Percentiles rank a stretch among this genome's conserved stretches.
phyloP scores from a whole-genome alignment of 2,888 invertebrate species.

The Frankliniella fusca region DNA sequence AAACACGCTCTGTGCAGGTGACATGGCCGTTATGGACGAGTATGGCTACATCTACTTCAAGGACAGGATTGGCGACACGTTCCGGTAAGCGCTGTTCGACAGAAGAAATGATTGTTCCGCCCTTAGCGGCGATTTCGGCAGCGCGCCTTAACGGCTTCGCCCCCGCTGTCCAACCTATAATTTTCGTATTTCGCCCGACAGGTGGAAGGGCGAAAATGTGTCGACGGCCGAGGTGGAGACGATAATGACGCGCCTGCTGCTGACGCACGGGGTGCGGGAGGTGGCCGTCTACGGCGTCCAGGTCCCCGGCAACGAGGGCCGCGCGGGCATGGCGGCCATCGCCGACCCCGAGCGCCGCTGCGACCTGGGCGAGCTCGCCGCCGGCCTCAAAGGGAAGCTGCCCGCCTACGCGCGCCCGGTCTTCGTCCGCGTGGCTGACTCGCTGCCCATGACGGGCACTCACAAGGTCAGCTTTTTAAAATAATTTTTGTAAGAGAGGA shows the following conservation, averaged over 20 bases:
- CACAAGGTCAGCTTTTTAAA: neutral
- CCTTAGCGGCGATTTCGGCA: too few relatives aligned
- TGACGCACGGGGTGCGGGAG: conserved; percentile 57
- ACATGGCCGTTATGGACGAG: conserved; percentile 85
- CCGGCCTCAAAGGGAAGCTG: conserved; percentile 43
- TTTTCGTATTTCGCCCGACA: conserved; percentile 39
- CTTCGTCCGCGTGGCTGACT: conserved; percentile 46
- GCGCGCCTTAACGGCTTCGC: too few relatives aligned
- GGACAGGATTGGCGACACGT: conserved; percentile 83
- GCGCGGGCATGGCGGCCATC: conserved; percentile 57
- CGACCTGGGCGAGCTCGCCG: conserved; percentile 41
- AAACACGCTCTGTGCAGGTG: conserved; percentile 52
- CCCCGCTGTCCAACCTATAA: too few relatives aligned
- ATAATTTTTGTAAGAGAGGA: neutral
- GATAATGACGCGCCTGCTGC: conserved; percentile 69
- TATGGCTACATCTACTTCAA: conserved; percentile 90
- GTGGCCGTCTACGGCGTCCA: conserved; percentile 66
- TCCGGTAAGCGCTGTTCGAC: conserved; percentile 49
- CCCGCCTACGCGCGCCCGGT: conserved; percentile 55
- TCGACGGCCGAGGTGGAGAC: conserved; percentile 94
- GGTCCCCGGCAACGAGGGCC: conserved; percentile 46
- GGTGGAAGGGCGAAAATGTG: conserved; percentile 96
- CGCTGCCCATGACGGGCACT: conserved; percentile 13
- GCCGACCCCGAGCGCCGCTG: conserved; percentile 46
- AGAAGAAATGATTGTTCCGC: too few relatives aligned